Conservation (phyloP, 2,113 vertebrate genomes). For the Puntigrus tetrazona region DNA sequence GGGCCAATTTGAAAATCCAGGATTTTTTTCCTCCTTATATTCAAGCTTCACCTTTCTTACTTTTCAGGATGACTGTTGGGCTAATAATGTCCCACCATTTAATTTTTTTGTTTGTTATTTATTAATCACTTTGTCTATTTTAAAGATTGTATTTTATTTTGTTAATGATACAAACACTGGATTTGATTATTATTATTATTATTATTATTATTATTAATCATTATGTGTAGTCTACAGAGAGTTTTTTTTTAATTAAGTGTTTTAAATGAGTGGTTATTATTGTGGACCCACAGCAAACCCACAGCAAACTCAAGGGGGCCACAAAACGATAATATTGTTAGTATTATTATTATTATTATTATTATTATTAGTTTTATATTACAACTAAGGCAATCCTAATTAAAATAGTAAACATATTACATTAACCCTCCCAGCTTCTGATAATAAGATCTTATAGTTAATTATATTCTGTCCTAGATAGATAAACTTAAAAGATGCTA, state of each 20-base stretch:
- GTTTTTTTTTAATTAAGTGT: too few relatives aligned
- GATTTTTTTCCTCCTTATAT: background rate
- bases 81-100: background rate
- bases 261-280: background rate
- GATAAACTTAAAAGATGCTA: background rate
- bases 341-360: background rate
- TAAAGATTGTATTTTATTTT: background rate
- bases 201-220: background rate
- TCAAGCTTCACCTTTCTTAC: background rate
- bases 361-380: background rate
- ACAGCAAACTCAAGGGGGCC: too few relatives aligned
- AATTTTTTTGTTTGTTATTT: background rate
- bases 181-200: background rate
- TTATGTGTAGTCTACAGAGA: background rate
- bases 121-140: background rate
- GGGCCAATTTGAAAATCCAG: background rate
- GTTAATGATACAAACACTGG: background rate
- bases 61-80: background rate
- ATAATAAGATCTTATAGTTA: background rate
- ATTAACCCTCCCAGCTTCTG: background rate
- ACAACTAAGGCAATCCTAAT: background rate
- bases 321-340: background rate
- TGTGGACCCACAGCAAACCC: background rate
- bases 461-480: background rate
- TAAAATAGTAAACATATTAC: background rate